Base-by-base conservation (phyloP, 1,140 invertebrate genomes). In the Brachionus asplanchnoidis region DNA sequence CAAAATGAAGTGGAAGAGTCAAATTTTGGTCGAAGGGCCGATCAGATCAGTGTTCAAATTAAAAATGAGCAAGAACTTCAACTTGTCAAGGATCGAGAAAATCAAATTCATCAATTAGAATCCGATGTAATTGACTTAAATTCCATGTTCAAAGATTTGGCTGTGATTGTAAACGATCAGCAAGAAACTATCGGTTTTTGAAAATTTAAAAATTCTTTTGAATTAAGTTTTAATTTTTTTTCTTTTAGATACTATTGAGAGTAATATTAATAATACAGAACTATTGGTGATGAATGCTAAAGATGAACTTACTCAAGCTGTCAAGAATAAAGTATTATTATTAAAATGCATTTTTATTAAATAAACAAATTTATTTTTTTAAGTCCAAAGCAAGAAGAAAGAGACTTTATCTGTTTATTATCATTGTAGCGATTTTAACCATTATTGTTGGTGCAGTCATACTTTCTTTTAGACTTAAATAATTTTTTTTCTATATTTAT, bases 161-260 rank as follows among this genome's bases (percentile, higher is more conserved):
- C 84, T 65, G 17, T 80, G 12, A 85, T 85, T 32, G 77, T 85
- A 8, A 73, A 85, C 20, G 84, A 85, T 8, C 84, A 85, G 42
- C 44, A 65, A 40, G 78, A 85, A 42, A 85, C 26, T 3, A 70
- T 70, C 20, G 53, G 53, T 60, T 6, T 56, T 56, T 17, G 20
- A 3, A 44, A 32, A 20, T 17, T 36, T 32, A 7, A 6, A 36
- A 36, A 7, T 36, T 36, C 6, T 7, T 36, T 36, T 6, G 32
- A 36, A 36, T 75, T 12, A 40, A 75, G 6, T 17, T 75, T 75
- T 42, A 46, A 46, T 46, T 3, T 44, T 9, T 75, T 75, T 26
- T 17, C 20, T 17, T 65, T 40, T 23, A 46, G 84, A 85, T 32
- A 53, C 44, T 9, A 83, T 85, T 20, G 84, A 85, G 50, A 46